phyloP scores from a whole-genome alignment of 2,113 vertebrate species.

The Zosterops japonicus region DNA sequence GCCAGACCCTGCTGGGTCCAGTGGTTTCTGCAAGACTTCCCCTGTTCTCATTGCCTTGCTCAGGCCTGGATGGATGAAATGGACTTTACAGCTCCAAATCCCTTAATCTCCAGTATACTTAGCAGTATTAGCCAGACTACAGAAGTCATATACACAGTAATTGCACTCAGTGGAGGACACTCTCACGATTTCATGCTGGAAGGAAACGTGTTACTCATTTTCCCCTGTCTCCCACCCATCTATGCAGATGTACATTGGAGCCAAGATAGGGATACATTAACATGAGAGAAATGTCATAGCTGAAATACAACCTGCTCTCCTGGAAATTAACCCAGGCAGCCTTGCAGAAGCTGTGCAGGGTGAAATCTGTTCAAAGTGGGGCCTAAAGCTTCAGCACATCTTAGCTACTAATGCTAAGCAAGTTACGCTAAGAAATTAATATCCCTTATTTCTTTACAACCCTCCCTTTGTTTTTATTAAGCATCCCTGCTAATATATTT shows the following conservation, averaged over 20 bases:
- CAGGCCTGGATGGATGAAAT: conserved; percentile 12
- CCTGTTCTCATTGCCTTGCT: background rate
- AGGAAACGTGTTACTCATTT: background rate
- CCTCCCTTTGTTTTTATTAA: background rate
- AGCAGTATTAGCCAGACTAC: conserved; percentile 62
- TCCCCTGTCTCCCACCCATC: background rate
- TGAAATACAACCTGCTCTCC: background rate
- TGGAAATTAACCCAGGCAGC: background rate
- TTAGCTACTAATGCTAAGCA: background rate
- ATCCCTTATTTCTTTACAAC: background rate
- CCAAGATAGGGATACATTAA: background rate
- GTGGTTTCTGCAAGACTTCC: background rate
- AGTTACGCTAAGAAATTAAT: background rate
- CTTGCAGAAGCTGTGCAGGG: background rate
- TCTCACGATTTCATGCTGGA: conserved; percentile 9
- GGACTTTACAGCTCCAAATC: conserved; percentile 47
- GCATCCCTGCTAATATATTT: background rate
- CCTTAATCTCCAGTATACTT: conserved; percentile 60
- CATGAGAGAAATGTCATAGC: background rate
- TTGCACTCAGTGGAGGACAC: conserved; percentile 19
- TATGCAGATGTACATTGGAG: background rate
- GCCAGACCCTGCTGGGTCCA: background rate
- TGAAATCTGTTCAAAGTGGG: background rate
- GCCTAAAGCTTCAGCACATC: background rate
- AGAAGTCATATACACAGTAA: conserved; percentile 30